These are phyloP conservation scores for Aethes cnicana DNA, from an alignment of 2,888 invertebrate species.

Conservation along the genomic window DNA sequence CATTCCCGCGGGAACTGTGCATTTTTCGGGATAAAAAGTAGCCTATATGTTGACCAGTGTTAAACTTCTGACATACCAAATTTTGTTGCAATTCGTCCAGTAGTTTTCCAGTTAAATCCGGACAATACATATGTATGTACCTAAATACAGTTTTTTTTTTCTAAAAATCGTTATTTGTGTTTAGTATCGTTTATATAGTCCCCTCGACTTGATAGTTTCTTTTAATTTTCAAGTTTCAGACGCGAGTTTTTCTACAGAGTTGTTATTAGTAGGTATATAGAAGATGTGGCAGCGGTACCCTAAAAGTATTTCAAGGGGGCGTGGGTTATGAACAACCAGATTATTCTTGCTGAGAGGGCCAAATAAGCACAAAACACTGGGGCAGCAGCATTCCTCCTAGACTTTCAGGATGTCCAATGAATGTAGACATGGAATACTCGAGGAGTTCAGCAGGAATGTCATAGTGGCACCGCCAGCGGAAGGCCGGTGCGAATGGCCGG, in stretches of 20 bases:
- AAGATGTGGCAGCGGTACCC: conserved; percentile 2
- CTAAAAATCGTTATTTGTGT: too few relatives aligned
- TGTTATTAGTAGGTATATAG: background rate
- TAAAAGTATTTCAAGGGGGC: conserved; percentile 13
- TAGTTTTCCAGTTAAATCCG: too few relatives aligned
- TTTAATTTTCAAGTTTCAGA: too few relatives aligned
- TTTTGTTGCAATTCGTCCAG: too few relatives aligned
- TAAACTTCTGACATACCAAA: too few relatives aligned
- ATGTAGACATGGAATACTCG: conserved; percentile 18
- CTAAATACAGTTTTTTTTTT: too few relatives aligned
- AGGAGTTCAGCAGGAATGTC: conserved; percentile 45
- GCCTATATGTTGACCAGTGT: too few relatives aligned
- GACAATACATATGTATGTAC: too few relatives aligned
- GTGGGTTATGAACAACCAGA: background rate
- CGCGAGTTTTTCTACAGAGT: background rate
- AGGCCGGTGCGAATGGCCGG: conserved; percentile 47
- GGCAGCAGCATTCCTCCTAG: conserved; percentile 32
- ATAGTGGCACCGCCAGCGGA: conserved; percentile 46
- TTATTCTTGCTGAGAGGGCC: conserved; percentile 15
- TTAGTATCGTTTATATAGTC: too few relatives aligned
- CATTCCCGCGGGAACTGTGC: too few relatives aligned
- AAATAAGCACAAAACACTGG: conserved; percentile 18
- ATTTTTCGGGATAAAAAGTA: too few relatives aligned
- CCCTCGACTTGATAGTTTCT: too few relatives aligned
- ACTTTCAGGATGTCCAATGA: conserved; percentile 8